A percentile compares a stretch with the other conserved stretches of the same genome.
Evolutionary conservation across 2,888 invertebrate genomes (phyloP).

Genomic region (Lacanobia wlatinum): DNA sequence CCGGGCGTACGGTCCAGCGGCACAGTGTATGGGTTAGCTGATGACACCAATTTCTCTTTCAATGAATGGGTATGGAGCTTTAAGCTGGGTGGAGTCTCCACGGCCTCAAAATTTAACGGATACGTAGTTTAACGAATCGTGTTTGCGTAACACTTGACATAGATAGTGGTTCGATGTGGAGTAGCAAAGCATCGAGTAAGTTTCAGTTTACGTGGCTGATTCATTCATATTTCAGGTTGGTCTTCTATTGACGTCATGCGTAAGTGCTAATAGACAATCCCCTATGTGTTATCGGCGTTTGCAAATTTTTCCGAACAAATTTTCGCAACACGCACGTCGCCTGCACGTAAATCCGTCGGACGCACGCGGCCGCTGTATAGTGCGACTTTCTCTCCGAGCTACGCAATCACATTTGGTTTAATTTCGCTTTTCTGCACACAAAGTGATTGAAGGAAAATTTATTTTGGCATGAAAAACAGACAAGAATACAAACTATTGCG

Average conservation of each 20-base stretch:
- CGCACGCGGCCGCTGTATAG: slow-evolving; percentile 75
- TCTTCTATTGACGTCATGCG: slow-evolving; percentile 54
- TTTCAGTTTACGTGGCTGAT: slow-evolving; percentile 43
- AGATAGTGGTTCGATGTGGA: slow-evolving; percentile 48
- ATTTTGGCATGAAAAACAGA: slow-evolving; percentile 40
- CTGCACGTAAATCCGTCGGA: slow-evolving; percentile 75
- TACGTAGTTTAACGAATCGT: slow-evolving; percentile 63
- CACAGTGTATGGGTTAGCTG: slow-evolving; percentile 79
- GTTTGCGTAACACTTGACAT: slow-evolving; percentile 66
- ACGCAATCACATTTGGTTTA: slow-evolving; percentile 80
- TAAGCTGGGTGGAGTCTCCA: slow-evolving; percentile 66
- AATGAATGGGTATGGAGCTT: slow-evolving; percentile 78
- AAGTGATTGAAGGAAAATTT: slow-evolving; percentile 57
- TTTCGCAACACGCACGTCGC: slow-evolving; percentile 81
- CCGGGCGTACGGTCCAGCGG: slow-evolving; percentile 80
- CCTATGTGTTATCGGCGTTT: slow-evolving; percentile 69
- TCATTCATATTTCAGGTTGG: slow-evolving; percentile 56
- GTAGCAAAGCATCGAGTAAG: slow-evolving; percentile 42
- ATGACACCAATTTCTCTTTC: slow-evolving; percentile 90
- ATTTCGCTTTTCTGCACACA: slow-evolving; percentile 82
- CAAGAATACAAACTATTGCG: slow-evolving; percentile 50
- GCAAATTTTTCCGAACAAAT: slow-evolving; percentile 71
- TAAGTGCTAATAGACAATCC: slow-evolving; percentile 64
- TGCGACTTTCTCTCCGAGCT: slow-evolving; percentile 80
- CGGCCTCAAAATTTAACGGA: slow-evolving; percentile 68